phyloP scores from a whole-genome alignment of 2,888 invertebrate species.

The Arctia plantaginis region DNA sequence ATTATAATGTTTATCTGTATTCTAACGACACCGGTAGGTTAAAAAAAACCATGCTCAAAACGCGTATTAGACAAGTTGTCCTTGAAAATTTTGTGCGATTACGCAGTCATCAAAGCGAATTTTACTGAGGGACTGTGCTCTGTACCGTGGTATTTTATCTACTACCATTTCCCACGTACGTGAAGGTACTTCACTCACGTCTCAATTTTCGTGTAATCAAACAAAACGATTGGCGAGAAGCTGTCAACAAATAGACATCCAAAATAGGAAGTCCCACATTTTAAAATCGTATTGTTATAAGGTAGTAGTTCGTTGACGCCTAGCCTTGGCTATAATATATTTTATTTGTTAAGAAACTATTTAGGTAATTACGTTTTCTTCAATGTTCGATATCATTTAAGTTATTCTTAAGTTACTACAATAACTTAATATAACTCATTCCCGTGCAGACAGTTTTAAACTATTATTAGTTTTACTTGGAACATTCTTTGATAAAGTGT shows the following conservation, averaged over 20 bases:
- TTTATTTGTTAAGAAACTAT: no score
- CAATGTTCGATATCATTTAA: no score
- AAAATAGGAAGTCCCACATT: neutral
- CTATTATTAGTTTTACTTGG: no score
- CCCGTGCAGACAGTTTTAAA: no score
- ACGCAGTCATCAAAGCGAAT: conserved; percentile 42
- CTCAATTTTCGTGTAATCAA: neutral
- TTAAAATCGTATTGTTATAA: neutral
- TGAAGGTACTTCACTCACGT: neutral
- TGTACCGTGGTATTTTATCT: conserved; percentile 43
- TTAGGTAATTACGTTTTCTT: no score
- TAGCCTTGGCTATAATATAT: neutral
- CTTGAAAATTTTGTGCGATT: conserved; percentile 42
- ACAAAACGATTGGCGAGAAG: neutral
- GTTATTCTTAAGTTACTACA: no score
- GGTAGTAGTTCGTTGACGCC: neutral
- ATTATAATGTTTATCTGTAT: neutral
- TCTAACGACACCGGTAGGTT: neutral
- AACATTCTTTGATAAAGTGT: no score
- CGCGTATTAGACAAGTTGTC: neutral
- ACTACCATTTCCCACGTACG: neutral
- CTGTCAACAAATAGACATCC: neutral
- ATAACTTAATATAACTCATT: no score
- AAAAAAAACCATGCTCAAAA: conserved; percentile 1
- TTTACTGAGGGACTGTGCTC: conserved; percentile 30